Percentiles rank a stretch among this genome's conserved stretches.
phyloP scores from a whole-genome alignment of 2,797 vertebrate genomes.

The Pseudochromis fuscus region DNA sequence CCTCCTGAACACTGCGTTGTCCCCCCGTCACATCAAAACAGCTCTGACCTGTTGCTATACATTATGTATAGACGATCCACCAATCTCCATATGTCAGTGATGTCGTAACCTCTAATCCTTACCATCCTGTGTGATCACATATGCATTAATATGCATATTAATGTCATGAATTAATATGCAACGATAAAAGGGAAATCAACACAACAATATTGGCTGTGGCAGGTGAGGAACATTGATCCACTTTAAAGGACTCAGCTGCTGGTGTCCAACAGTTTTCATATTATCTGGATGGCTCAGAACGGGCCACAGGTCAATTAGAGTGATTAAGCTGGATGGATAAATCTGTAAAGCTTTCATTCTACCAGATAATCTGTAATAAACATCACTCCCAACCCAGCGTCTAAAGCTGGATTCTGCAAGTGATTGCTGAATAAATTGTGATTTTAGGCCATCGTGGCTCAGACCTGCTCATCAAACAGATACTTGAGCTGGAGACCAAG shows the following conservation, averaged over 20 bases:
- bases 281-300: slow-evolving; percentile 50
- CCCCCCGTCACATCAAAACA: no score
- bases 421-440: no score
- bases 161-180: slow-evolving; percentile 36
- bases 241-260: slow-evolving; percentile 24
- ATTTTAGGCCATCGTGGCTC: no score
- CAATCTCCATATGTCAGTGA: slow-evolving; percentile 31
- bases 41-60: no score
- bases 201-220: slow-evolving; percentile 11
- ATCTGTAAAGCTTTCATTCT: slow-evolving; percentile 65
- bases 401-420: slow-evolving; percentile 56
- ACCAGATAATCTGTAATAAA: slow-evolving; percentile 65
- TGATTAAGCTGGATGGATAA: slow-evolving; percentile 71
- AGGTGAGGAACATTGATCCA: slow-evolving; percentile 57
- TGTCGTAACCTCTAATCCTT: slow-evolving; percentile 41
- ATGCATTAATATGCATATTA: slow-evolving; percentile 42
- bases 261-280: slow-evolving; percentile 26
- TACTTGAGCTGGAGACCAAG: no score
- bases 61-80: slow-evolving; percentile 54
- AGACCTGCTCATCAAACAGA: no score
- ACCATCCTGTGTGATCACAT: slow-evolving; percentile 24
- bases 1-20: no score
- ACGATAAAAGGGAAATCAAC: slow-evolving; percentile 19
- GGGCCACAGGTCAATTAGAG: slow-evolving; percentile 62
- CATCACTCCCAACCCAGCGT: slow-evolving; percentile 35